Percentiles rank a stretch among this genome's conserved stretches.
Conservation (phyloP, 2,797 vertebrate genomes). For the Antennarius maculatus region DNA sequence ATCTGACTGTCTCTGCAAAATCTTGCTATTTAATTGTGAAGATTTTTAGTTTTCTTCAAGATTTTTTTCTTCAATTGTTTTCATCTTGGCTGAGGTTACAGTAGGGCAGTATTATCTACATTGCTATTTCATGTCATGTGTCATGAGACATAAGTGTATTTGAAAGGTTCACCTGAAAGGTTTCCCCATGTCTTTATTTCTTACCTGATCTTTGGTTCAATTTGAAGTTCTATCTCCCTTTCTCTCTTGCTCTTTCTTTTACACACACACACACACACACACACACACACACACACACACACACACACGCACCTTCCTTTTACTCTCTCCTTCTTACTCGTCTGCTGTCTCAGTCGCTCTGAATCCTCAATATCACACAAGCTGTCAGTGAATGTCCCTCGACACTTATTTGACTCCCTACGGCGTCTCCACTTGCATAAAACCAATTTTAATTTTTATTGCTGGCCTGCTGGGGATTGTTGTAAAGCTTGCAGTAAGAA, state of each 20-base stretch:
- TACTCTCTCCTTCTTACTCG: conserved; percentile 14
- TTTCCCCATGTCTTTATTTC: conserved; percentile 3
- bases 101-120: not conserved
- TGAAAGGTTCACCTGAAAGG: not conserved
- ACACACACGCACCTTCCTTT: not conserved
- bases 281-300: no score
- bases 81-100: conserved; percentile 9
- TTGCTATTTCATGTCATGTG: conserved; percentile 5
- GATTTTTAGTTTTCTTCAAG: no score
- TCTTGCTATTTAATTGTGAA: no score
- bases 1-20: no score
- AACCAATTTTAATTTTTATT: conserved; percentile 69
- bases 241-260: not conserved
- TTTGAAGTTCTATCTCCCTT: conserved; percentile 5
- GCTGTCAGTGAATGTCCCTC: conserved; percentile 68
- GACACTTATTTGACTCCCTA: conserved; percentile 67
- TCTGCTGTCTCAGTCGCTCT: conserved; percentile 47
- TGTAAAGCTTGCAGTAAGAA: conserved; percentile 43
- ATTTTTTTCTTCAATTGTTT: not conserved
- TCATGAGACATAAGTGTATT: not conserved
- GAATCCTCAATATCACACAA: conserved; percentile 71
- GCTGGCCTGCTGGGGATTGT: conserved; percentile 33
- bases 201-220: conserved; percentile 5
- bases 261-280: no score
- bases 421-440: conserved; percentile 66